A percentile compares a stretch with the other conserved stretches of the same genome.
Conservation (phyloP, 2,888 invertebrate species). For the Dryobota labecula region DNA sequence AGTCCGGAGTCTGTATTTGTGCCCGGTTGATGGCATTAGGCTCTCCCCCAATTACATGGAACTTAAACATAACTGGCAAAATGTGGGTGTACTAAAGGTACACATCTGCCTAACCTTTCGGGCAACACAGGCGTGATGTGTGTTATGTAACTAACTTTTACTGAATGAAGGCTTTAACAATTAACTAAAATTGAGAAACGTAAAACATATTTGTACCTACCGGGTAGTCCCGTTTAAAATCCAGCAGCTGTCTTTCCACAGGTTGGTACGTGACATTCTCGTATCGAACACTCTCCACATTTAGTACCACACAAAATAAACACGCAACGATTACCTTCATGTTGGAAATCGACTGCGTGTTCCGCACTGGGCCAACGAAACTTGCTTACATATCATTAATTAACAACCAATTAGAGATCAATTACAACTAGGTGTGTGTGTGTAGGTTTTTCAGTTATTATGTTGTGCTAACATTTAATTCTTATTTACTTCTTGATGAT, state of each 20-base stretch:
- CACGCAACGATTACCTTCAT: constrained; percentile 52
- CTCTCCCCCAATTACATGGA: background rate
- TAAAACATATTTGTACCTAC: constrained; percentile 53
- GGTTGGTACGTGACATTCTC: constrained; percentile 65
- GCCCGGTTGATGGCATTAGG: background rate
- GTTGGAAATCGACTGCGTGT: constrained; percentile 28
- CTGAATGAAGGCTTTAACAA: no score
- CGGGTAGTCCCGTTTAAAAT: constrained; percentile 72
- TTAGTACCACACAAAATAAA: constrained; percentile 26
- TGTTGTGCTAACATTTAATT: background rate
- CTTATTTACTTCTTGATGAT: no score
- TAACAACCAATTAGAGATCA: background rate
- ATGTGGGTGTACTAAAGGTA: no score
- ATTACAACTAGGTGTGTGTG: background rate
- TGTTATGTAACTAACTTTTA: background rate
- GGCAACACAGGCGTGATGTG: background rate
- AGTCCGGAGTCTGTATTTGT: background rate
- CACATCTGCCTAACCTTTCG: background rate
- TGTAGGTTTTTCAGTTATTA: background rate
- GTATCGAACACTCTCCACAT: constrained; percentile 37
- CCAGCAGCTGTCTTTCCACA: constrained; percentile 69
- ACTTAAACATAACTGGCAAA: no score
- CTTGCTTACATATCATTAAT: constrained; percentile 24
- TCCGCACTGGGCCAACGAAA: background rate
- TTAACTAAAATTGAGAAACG: background rate